phyloP scores from a whole-genome alignment of 92 coral and sea anemone genomes.

The Epizoanthus ramosus region DNA sequence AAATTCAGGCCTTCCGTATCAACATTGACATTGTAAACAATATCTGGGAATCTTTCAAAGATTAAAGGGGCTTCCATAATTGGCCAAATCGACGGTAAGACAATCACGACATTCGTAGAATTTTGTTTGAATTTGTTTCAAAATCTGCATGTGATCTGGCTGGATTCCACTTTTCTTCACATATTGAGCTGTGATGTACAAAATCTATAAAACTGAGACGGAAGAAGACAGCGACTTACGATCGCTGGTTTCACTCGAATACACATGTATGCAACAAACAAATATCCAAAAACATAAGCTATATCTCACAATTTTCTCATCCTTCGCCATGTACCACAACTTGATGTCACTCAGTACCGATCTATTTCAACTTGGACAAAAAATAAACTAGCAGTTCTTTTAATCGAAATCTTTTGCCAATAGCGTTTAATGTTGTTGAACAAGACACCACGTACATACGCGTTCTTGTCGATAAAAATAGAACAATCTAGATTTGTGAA shows the following conservation, averaged over 20 bases:
- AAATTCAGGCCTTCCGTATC: slow-evolving; percentile 3
- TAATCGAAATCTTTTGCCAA: neutral
- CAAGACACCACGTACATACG: neutral
- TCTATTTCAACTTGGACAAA: neutral
- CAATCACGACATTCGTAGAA: neutral
- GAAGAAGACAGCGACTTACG: slow-evolving; percentile 21
- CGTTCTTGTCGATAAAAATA: slow-evolving; percentile 29
- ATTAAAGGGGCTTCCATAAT: neutral
- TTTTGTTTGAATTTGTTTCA: neutral
- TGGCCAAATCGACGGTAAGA: no score
- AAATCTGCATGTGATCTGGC: neutral
- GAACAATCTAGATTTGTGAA: slow-evolving; percentile 31
- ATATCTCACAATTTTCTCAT: neutral
- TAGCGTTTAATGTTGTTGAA: slow-evolving; percentile 11
- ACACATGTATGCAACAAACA: slow-evolving; percentile 6
- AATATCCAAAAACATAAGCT: neutral
- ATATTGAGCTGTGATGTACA: neutral
- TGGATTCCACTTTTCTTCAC: neutral
- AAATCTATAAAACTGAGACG: slow-evolving; percentile 20
- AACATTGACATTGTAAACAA: neutral
- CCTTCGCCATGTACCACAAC: neutral
- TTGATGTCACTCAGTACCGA: neutral
- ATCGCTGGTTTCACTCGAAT: slow-evolving; percentile 20
- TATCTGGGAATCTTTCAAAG: neutral
- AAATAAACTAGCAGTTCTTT: neutral